phyloP scores from a whole-genome alignment of 2,888 invertebrate species.

The Spilosoma lubricipeda region DNA sequence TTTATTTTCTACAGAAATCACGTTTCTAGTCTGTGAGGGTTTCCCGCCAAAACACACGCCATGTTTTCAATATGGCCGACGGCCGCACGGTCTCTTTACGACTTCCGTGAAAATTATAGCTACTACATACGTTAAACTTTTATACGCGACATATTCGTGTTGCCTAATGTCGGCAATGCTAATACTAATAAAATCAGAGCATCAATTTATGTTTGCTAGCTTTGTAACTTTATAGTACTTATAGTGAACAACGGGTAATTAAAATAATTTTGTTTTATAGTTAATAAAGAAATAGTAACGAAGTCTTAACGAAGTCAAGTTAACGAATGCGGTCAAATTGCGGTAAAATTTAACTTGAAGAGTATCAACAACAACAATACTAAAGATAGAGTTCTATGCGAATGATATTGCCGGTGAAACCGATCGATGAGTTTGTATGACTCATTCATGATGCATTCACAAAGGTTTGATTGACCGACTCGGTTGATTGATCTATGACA shows the following conservation, averaged over 20 bases:
- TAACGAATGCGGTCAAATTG: neutral
- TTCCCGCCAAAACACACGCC: slow-evolving; percentile 76
- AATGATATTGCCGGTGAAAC: slow-evolving; percentile 48
- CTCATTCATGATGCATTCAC: slow-evolving; percentile 51
- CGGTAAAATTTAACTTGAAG: too few relatives aligned
- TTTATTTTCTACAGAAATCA: slow-evolving; percentile 35
- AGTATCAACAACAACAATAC: neutral
- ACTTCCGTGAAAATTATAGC: slow-evolving; percentile 80
- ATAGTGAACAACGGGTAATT: slow-evolving; percentile 34
- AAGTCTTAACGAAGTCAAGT: neutral
- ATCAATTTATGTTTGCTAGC: slow-evolving; percentile 50
- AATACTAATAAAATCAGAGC: slow-evolving; percentile 59
- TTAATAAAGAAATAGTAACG: neutral
- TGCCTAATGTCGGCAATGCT: slow-evolving; percentile 59
- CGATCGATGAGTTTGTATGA: slow-evolving; percentile 64
- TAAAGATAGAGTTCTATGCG: slow-evolving; percentile 24
- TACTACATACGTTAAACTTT: slow-evolving; percentile 80
- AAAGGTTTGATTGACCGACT: slow-evolving; percentile 17
- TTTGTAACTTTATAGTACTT: slow-evolving; percentile 37
- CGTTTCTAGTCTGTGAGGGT: slow-evolving; percentile 40
- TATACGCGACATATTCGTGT: slow-evolving; percentile 54
- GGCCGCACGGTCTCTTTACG: slow-evolving; percentile 74
- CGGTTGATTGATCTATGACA: too few relatives aligned
- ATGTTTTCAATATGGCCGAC: slow-evolving; percentile 74
- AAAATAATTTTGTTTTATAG: neutral